A percentile compares a stretch with the other conserved stretches of the same genome.
Conservation (phyloP, 2,888 invertebrate genomes). For the Drosophila mulleri region DNA sequence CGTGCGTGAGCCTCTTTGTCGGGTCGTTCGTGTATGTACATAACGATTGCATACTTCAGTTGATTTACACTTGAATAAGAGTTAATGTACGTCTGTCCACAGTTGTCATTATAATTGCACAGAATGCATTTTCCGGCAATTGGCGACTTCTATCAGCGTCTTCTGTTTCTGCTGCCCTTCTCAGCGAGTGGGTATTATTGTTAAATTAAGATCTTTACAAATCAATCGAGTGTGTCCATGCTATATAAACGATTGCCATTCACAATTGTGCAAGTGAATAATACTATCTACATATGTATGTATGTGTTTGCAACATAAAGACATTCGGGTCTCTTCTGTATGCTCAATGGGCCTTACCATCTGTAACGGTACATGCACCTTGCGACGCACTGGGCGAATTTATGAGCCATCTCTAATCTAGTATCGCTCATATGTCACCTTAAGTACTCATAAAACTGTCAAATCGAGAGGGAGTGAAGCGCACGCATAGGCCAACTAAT, state of each 20-base stretch:
- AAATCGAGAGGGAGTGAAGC: constrained; percentile 33
- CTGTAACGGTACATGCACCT: constrained; percentile 40
- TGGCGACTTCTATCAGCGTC: constrained; percentile 67
- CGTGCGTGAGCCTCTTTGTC: constrained; percentile 46
- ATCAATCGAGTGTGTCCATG: constrained; percentile 64
- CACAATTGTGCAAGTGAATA: not conserved
- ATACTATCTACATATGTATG: not conserved
- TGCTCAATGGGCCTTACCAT: constrained; percentile 21
- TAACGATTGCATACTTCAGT: constrained; percentile 12
- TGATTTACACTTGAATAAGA: not conserved
- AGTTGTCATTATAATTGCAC: constrained; percentile 7
- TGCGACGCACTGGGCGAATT: constrained; percentile 36
- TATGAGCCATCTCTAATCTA: constrained; percentile 65
- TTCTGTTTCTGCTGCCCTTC: constrained; percentile 68
- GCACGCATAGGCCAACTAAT: constrained; percentile 49
- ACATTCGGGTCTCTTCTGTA: not conserved
- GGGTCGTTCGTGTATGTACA: constrained; percentile 26
- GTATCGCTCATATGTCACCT: constrained; percentile 46
- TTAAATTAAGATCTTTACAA: constrained; percentile 32
- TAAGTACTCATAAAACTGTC: constrained; percentile 57
- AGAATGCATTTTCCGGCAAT: constrained; percentile 73
- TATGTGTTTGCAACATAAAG: not conserved
- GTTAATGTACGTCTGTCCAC: not conserved
- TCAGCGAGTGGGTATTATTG: constrained; percentile 61
- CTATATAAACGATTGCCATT: constrained; percentile 31